Evolutionary conservation across 2,113 vertebrate species (phyloP), one percentile per base, ranked within the genome.

Genomic region (Empidonax traillii): DNA sequence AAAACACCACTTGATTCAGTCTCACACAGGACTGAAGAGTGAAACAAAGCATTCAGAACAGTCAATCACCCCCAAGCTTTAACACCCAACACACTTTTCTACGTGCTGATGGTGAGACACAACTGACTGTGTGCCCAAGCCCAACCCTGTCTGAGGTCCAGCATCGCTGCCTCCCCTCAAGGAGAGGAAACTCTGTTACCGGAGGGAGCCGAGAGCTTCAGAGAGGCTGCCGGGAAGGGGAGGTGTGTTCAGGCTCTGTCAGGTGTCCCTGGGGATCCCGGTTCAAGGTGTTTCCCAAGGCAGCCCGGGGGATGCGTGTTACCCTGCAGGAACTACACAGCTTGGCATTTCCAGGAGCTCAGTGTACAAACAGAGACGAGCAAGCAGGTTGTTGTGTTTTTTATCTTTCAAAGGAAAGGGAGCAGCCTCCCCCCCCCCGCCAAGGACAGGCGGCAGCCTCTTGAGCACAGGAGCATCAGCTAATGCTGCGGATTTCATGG

Each of bases 61-160:
- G 25, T 16, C 21, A 33, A 25, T n/a, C 41, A 31, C 46, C 56
- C 14, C 21, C 44, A 31, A 63, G 74, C 71, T 79, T 12, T 41
- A 88, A n/a, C 22, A 62, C 49, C 9, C 28, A 7, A 6, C 1
- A 20, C 1, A 3, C n/a, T 33, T 8, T 33, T 59, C 55, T 30
- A 10, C 0, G 0, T 14, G 24, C 18, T 30, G 28, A 37, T 8
- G 24, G 7, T 5, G 35, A 53, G 63, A 49, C 5, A 39, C 13
- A 8, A 3, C 2, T 7, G 35, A 33, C 24, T 15, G 1, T 7
- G 31, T 44, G 51, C 63, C 49, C n/a, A 4, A 0, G 3, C 44
- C 30, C 3, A 12, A 15, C 14, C 37, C 43, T 23, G 14, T 3
- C 13, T 5, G 3, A 46, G 49, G 27, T 2, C 22, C 8, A 39